A percentile compares a stretch with the other conserved stretches of the same genome.
These are phyloP conservation scores for Pseudocheirus occidentalis DNA, from an alignment of 2,797 vertebrate genomes.

Conservation along the genomic window DNA sequence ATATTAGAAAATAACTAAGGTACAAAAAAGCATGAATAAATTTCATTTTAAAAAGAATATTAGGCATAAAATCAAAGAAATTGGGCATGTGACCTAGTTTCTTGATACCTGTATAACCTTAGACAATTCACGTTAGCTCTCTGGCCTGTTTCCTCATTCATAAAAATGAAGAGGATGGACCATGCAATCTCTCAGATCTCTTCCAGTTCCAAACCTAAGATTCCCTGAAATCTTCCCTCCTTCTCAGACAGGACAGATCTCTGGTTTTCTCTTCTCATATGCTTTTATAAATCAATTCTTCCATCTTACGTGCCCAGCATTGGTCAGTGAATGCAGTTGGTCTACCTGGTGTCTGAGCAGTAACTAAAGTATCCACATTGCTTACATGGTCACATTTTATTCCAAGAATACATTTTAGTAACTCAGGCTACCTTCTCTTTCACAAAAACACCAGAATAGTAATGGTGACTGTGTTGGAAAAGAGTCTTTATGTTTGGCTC, in stretches of 20 bases:
- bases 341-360: neutral
- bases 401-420: neutral
- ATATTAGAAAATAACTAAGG: neutral
- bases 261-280: neutral
- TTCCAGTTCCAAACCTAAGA: neutral
- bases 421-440: neutral
- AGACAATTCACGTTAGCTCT: neutral
- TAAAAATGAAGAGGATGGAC: neutral
- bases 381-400: neutral
- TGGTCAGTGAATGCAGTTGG: neutral
- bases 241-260: neutral
- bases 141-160: neutral
- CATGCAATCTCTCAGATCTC: neutral
- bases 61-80: neutral
- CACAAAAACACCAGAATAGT: neutral
- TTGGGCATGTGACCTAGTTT: neutral
- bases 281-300: neutral
- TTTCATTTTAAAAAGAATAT: neutral
- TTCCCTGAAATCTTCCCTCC: neutral
- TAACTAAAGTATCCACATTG: neutral
- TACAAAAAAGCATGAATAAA: neutral
- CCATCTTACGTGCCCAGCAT: neutral
- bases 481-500: neutral
- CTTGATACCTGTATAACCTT: neutral
- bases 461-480: neutral